These are phyloP conservation scores for Glandiceps talaboti DNA, from an alignment of 53 echinoderm and acorn worm species.

Conservation along the genomic window DNA sequence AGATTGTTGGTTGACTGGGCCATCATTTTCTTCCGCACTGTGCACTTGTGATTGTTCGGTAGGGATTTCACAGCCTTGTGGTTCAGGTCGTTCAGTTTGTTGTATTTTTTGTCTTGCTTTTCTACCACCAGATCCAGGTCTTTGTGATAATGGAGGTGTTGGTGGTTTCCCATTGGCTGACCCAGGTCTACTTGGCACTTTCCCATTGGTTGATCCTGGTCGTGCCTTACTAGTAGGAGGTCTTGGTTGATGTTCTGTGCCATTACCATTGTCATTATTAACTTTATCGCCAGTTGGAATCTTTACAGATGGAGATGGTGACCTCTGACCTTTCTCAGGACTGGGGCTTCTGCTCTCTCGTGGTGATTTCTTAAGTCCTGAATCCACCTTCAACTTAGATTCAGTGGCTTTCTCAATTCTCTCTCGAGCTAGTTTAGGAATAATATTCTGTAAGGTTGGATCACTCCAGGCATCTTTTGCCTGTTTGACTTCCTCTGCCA, in stretches of 20 bases:
- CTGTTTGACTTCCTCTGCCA: slow-evolving; percentile 21
- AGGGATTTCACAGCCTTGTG: slow-evolving; percentile 36
- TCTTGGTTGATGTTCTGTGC: slow-evolving; percentile 22
- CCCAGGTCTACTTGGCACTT: too few species aligned
- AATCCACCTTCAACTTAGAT: not conserved
- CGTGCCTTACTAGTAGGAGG: slow-evolving; percentile 1
- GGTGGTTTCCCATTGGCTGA: slow-evolving; percentile 4
- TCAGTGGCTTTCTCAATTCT: slow-evolving; percentile 56
- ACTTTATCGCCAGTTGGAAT: not conserved
- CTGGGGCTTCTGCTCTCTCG: not conserved
- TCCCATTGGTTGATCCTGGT: too few species aligned
- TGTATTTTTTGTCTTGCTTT: slow-evolving; percentile 11
- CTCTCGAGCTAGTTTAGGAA: slow-evolving; percentile 50
- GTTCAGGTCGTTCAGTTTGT: slow-evolving; percentile 30
- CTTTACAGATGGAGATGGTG: not conserved
- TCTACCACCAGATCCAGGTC: not conserved
- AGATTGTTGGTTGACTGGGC: not conserved
- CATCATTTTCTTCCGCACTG: not conserved
- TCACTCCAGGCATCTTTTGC: slow-evolving; percentile 17
- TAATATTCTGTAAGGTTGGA: slow-evolving; percentile 48
- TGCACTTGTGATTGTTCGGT: not conserved
- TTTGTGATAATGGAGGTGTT: not conserved
- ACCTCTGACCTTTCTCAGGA: not conserved
- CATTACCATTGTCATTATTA: not conserved
- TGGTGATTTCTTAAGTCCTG: not conserved